These are phyloP conservation scores for Boulengeromyrus knoepffleri DNA, from an alignment of 2,113 vertebrate genomes.

Conservation along the genomic window DNA sequence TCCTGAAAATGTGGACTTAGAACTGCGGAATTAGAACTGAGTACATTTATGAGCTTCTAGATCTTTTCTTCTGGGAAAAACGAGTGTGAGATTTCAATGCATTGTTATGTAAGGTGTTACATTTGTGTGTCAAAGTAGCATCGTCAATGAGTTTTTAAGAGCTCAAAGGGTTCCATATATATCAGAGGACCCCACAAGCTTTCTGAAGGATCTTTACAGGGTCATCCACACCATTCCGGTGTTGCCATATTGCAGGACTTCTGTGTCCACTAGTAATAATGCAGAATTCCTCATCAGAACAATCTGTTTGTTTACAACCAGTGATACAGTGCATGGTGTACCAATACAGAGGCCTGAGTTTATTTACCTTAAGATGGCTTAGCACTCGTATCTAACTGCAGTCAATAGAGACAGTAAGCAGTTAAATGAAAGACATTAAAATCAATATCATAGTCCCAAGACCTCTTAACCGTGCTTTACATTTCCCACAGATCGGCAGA, in stretches of 20 bases:
- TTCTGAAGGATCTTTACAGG: neutral
- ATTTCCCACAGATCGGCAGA: neutral
- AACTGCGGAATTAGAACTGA: neutral
- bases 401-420: neutral
- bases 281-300: neutral
- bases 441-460: slow-evolving; percentile 2
- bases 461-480: neutral
- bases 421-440: neutral
- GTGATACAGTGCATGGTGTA: neutral
- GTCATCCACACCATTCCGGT: neutral
- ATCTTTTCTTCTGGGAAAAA: neutral
- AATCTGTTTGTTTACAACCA: neutral
- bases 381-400: neutral
- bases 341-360: neutral
- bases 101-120: neutral
- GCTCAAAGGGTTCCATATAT: neutral
- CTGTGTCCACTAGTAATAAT: neutral
- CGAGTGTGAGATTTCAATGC: neutral
- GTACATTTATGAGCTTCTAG: neutral
- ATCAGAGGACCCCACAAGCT: neutral
- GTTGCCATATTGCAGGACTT: neutral
- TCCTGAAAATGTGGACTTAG: neutral
- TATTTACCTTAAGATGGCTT: neutral
- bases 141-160: neutral
- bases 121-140: neutral